phyloP scores from a whole-genome alignment of 2,888 invertebrate genomes.

The Sphinx pinastri region DNA sequence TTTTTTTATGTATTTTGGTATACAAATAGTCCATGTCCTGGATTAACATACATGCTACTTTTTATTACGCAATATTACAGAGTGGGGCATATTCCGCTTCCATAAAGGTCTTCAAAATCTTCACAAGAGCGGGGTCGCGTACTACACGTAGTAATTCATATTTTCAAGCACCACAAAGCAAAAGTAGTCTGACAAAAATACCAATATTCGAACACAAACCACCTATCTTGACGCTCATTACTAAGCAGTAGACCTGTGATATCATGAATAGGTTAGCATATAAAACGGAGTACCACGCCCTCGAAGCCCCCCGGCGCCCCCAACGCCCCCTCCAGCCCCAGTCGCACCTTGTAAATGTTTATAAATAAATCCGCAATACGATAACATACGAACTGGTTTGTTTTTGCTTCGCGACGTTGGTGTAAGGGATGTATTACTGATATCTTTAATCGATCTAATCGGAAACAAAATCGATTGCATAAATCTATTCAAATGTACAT shows the following conservation, averaged over 20 bases:
- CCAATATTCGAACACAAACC: not conserved
- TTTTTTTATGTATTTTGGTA: too few species aligned
- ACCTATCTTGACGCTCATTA: conserved; percentile 4
- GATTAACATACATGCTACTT: too few species aligned
- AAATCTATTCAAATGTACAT: not conserved
- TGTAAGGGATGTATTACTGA: not conserved
- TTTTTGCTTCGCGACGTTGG: conserved; percentile 9
- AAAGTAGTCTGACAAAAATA: too few species aligned
- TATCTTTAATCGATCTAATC: not conserved
- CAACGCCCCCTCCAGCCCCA: not conserved
- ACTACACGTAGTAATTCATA: too few species aligned
- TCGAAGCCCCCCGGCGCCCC: not conserved
- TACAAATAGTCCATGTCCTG: too few species aligned
- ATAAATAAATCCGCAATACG: conserved; percentile 15
- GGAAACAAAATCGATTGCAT: not conserved
- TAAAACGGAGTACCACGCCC: conserved; percentile 16
- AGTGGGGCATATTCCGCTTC: too few species aligned
- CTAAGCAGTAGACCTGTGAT: not conserved
- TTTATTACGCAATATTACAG: too few species aligned
- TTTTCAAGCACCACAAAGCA: too few species aligned
- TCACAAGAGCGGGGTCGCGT: too few species aligned
- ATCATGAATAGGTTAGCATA: conserved; percentile 12
- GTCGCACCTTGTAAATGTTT: conserved; percentile 8
- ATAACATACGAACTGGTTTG: conserved; percentile 14
- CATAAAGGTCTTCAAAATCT: too few species aligned